Evolutionary conservation across 2,113 vertebrate species (phyloP), one percentile per base, ranked within the genome.

Genomic region (Monarcha castaneiventris): DNA sequence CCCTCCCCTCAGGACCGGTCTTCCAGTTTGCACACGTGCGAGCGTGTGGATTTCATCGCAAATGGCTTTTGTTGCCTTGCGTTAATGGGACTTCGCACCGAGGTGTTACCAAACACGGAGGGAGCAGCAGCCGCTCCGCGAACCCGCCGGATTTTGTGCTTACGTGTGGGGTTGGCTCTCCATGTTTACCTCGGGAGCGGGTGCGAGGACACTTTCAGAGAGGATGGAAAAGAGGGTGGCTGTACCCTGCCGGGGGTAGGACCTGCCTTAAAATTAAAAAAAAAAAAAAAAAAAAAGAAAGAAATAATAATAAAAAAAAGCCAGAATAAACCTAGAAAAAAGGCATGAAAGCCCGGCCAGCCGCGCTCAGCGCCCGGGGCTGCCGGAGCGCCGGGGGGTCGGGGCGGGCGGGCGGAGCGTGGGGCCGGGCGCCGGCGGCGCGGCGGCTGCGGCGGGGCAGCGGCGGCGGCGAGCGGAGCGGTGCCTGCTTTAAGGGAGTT

Each of bases 361-460:
- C n/a, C 19, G n/a, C 30, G 22, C 80, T 54, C 6, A 11, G 49
- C 56, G 69, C 69, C 58, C 35, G 33, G 62, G 48, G 66, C 26
- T 39, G 39, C 76, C 51, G 41, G 77, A 80, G 66, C 78, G n/a
- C 72, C 72, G 41, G 46, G 46, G 72, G 51, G 55, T 27, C 68
- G 55, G 39, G 22, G 58, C 58, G 3, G 48, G 79, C 90, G 80
- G 90, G 76, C 41, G 75, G 68, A 67, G 89, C 59, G 27, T 37
- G 16, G 23, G 44, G 20, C 92, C 68, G 49, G 56, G 94, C 80
- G 63, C 63, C 76, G 90, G 88, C 75, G 81, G 81, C 94, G 97
- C 92, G 44, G 44, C 19, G 44, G 44, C 44, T 46, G 44, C 44
- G 44, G 44, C 44, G 44, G 44, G 44, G 44, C 44, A 46, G 44